A percentile compares a stretch with the other conserved stretches of the same genome.
Evolutionary conservation across 1,140 invertebrate genomes (phyloP).

Genomic region (Chironomus striatipennis): DNA sequence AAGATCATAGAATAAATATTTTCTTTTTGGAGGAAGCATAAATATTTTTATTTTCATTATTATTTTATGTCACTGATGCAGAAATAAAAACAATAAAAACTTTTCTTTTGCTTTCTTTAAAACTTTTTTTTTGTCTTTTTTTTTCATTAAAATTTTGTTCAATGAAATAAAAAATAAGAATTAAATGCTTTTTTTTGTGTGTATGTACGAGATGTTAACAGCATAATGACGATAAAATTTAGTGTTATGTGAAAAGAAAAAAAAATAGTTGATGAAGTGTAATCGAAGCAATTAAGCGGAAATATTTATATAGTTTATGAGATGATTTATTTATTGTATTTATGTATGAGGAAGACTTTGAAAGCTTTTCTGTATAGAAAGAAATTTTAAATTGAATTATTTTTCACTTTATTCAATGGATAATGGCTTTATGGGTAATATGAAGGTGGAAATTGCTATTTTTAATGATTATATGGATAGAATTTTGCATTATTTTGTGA

Average conservation of each 20-base stretch:
- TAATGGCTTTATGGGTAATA: neutral
- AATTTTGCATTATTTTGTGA: too few species aligned
- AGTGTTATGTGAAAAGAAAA: neutral
- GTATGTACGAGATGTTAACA: neutral
- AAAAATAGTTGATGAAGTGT: neutral
- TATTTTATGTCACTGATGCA: neutral
- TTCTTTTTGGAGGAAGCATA: constrained; percentile 6
- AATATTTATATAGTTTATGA: neutral
- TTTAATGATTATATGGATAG: too few species aligned
- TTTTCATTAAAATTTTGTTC: neutral
- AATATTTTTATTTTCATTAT: too few species aligned
- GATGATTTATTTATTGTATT: neutral
- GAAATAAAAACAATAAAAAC: neutral
- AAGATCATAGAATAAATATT: neutral
- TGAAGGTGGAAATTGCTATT: too few species aligned
- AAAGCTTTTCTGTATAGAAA: neutral
- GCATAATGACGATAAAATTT: neutral
- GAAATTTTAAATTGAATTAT: neutral
- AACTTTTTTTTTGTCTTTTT: neutral
- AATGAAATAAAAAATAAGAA: neutral
- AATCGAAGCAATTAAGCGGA: neutral
- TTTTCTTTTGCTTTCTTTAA: neutral
- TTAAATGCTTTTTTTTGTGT: neutral
- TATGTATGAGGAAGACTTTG: neutral
- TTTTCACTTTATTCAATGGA: neutral